Evolutionary conservation across 2,888 invertebrate genomes (phyloP), one percentile per base, ranked within the genome.

Genomic region (Ectobius pallidus): DNA sequence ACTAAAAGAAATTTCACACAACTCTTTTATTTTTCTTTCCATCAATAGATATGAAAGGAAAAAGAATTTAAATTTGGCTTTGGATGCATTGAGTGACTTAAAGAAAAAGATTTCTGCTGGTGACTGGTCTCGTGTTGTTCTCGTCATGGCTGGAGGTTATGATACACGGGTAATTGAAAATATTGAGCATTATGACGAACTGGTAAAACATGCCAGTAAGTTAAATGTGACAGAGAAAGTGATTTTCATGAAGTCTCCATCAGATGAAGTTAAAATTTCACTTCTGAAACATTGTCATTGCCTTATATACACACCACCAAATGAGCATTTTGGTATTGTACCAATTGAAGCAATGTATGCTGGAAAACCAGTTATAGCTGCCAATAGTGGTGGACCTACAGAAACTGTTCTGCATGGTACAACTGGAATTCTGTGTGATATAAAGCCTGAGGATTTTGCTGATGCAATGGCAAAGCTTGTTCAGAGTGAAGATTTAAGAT

Each of bases 241-340:
- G 0, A 90, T 91, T 69, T 93, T 98, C 80, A 84, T 97, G 73
- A 91, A 92, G 78, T 98, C 98, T 0, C 95, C 97, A 0, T 90
- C 90, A 65, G 97, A 99, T 81, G 83, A 86, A 49, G 88, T 92
- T 71, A 99, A 99, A 84, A 87, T 93, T 6, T 88, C 91, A 16
- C 84, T 99, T 22, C 85, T 99, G n/a, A 85, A 88, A 42, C 84
- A 89, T 72, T 92, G 94, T 77, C 88, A 90, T 70, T 92, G 94
- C 76, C 84, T 99, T 22, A 81, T 99, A 25, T 99, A 99, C 81
- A 99, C 99, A 7, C 99, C 99, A 1, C 90, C 92, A 2, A 94
- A 94, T 81, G 99, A 99, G 83, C 99, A 99, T 85, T 99, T 99
- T 86, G 99, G 99, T 4, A 99, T 99, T 79, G 99, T 99, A 9